Evolutionary conservation across 2,797 vertebrate species (phyloP), one percentile per base, ranked within the genome.

Genomic region (Neosilurus hyrtlii): DNA sequence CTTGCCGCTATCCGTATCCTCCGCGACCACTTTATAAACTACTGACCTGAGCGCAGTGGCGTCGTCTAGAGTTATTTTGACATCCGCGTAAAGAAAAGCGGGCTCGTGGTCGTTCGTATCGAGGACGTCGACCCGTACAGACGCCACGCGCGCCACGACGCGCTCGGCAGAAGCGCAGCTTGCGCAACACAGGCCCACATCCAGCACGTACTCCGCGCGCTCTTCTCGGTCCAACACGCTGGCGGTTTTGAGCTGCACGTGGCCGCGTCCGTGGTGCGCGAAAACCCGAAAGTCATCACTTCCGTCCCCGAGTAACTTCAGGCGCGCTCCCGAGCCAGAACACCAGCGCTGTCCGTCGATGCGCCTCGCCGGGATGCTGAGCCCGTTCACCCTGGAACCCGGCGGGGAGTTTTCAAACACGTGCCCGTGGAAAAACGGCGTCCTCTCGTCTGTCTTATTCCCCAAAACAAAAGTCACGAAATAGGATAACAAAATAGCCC

Each of bases 91-190:
- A 14, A 84, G 86, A 86, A 96, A 96, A 43, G 91, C 90, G 54
- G 96, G 96, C 78, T 93, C 91, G 92, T 96, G 94, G 92, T 96
- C 96, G 91, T 97, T 96, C 65, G 94, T 95, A 91, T 96, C 96
- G 89, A 96, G 89, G 30, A 97, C 95, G 84, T 95, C 94, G 86
- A 97, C 93, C 81, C 92, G 93, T 71, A 97, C 86, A 14, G 92
- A 89, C 65, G 95, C 96, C 85, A 95, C 90, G 81, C 85, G 89
- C 86, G 22, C 90, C 86, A 5, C 86, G 84, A 67, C 90, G 84
- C 56, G 67, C 16, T 63, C 82, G 49, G 59, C 8, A 4, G 56
- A 22, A 5, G 56, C 74, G 75, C 95, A 93, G 86, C 86, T 90
- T 89, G 84, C 89, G 89, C 95, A 96, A 85, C 94, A 95, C 65